Evolutionary conservation across 1,140 invertebrate species (phyloP), one percentile per base, ranked within the genome.

Genomic region (Tetragnatha versicolor): DNA sequence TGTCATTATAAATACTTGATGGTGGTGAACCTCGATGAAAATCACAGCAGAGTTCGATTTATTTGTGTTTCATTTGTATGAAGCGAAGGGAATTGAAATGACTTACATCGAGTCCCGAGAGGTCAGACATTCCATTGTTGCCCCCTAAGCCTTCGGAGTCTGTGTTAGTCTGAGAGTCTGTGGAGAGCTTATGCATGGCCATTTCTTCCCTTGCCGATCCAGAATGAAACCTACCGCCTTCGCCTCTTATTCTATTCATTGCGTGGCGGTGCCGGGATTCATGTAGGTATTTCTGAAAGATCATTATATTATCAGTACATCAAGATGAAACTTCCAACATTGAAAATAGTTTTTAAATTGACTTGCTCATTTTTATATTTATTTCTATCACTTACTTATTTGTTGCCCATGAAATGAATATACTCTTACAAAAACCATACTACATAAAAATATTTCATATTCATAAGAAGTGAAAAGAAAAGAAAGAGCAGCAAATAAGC

Each of bases 191-290:
- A n/a, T 69, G n/a, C 47, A 55, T 42, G 27, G 81, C 81, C 29
- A 69, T 45, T 22, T 82, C 75, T 63, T 69, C 45, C 61, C 70
- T 81, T 7, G 47, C 25, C n/a, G 80, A 79, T 12, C 82, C 82
- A 0, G 94, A 94, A 85, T 96, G 93, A 83, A 99, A 99, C 73
- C 97, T 89, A 1, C 98, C 98, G 60, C 97, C 98, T 88, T 97
- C 95, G 6, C 97, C 97, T 75, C 98, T 88, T 82, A 96, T 93
- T 84, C 98, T 89, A 85, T 99, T 99, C 94, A 99, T 96, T 0
- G 98, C 98, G 85, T 99, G 98, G 82, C 93, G 89, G 88, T 99
- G 98, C 73, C 98, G 88, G 10, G 97, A 99, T 88, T 99, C 97
- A 83, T 99, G 97, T n/a, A 99, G 88, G 85, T 99, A 99, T 95